Evolutionary conservation across 2,888 invertebrate species (phyloP).

Genomic region (Microplitis manilae): DNA sequence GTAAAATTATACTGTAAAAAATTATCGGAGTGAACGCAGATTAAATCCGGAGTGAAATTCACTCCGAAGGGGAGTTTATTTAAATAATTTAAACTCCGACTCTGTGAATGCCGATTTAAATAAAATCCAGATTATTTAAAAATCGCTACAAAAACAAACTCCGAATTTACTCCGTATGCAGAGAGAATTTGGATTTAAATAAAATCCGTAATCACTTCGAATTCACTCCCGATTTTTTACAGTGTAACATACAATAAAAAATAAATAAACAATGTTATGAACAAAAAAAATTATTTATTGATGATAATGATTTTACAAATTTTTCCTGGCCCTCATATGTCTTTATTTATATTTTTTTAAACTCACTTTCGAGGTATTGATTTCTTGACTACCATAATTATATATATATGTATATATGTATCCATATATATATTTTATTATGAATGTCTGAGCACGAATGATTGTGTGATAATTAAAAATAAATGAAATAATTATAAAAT

Average conservation of each 20-base stretch:
- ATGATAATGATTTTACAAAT: slow-evolving; percentile 51
- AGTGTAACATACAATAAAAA: slow-evolving; percentile 38
- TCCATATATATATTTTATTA: not conserved
- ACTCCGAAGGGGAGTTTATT: no score
- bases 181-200: no score
- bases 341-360: slow-evolving; percentile 16
- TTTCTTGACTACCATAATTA: not conserved
- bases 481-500: not conserved
- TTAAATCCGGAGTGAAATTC: no score
- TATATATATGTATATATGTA: not conserved
- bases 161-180: no score
- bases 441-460: not conserved
- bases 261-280: slow-evolving; percentile 49
- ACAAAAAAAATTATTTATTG: slow-evolving; percentile 53
- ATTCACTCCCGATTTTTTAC: no score
- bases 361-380: not conserved
- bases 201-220: no score
- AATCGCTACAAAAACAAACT: no score
- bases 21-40: no score
- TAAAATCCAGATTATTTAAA: no score
- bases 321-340: slow-evolving; percentile 36
- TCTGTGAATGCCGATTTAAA: no score
- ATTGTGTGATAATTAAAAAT: not conserved
- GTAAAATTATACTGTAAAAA: no score
- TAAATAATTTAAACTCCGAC: no score